Evolutionary conservation across 1,140 invertebrate species (phyloP).

Genomic region (Maniola jurtina): DNA sequence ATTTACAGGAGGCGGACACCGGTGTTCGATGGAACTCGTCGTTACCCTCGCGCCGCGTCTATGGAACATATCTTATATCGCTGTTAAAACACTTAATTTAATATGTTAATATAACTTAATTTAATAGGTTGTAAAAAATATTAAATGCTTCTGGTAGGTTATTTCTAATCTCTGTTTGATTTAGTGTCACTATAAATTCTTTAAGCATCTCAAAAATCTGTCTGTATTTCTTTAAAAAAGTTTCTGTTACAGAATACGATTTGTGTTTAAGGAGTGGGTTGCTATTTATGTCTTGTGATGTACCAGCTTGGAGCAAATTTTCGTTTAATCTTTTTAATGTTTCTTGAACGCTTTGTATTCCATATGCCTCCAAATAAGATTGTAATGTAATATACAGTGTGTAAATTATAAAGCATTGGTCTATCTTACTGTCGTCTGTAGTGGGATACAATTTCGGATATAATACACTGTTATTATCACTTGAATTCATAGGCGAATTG

Average conservation of each 20-base stretch:
- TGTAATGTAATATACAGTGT: slow-evolving; percentile 49
- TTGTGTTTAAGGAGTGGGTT: background rate
- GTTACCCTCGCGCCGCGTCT: too few species aligned
- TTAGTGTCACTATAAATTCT: slow-evolving; percentile 43
- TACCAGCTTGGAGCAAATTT: background rate
- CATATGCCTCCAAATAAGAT: slow-evolving; percentile 56
- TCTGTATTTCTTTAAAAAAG: slow-evolving; percentile 51
- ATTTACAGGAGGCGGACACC: too few species aligned
- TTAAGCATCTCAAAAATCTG: slow-evolving; percentile 41
- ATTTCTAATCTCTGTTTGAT: slow-evolving; percentile 32
- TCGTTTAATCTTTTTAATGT: slow-evolving; percentile 35
- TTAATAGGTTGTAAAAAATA: slow-evolving; percentile 45
- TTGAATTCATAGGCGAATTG: background rate
- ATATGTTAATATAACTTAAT: background rate
- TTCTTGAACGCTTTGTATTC: slow-evolving; percentile 47
- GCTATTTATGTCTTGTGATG: background rate
- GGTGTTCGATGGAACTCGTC: too few species aligned
- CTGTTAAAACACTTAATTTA: too few species aligned
- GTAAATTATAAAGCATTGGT: slow-evolving; percentile 38
- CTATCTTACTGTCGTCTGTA: slow-evolving; percentile 7
- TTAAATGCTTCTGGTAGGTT: slow-evolving; percentile 36
- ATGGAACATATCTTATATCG: too few species aligned
- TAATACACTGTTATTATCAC: slow-evolving; percentile 9
- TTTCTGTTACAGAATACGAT: slow-evolving; percentile 34
- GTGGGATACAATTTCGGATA: slow-evolving; percentile 22